phyloP scores from a whole-genome alignment of 2,888 invertebrate species.

The Lasioglossum pauxillum region DNA sequence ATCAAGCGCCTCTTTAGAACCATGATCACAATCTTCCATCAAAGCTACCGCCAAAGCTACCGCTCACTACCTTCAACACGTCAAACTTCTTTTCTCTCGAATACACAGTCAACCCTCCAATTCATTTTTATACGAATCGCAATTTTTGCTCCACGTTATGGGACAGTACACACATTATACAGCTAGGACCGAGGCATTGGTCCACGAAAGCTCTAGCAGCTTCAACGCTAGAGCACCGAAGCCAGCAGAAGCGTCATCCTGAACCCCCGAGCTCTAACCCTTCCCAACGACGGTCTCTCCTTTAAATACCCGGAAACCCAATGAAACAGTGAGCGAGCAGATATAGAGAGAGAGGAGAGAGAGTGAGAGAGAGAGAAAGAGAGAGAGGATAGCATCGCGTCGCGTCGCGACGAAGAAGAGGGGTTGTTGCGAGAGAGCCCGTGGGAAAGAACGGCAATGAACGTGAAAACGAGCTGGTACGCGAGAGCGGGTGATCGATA shows the following conservation, averaged over 20 bases:
- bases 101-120: too few species aligned
- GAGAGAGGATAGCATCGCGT: not conserved
- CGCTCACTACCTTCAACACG: not conserved
- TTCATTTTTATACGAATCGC: too few species aligned
- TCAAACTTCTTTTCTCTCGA: too few species aligned
- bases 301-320: constrained; percentile 15
- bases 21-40: not conserved
- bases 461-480: constrained; percentile 22
- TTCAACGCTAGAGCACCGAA: not conserved
- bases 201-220: too few species aligned
- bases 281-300: constrained; percentile 4
- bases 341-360: not conserved
- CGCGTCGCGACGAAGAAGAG: not conserved
- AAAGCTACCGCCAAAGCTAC: too few species aligned
- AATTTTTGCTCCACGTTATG: too few species aligned
- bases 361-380: not conserved
- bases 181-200: too few species aligned
- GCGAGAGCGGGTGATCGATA: constrained; percentile 59
- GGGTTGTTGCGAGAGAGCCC: constrained; percentile 5
- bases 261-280: not conserved
- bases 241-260: not conserved
- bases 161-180: too few species aligned
- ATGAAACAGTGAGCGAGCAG: not conserved
- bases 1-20: not conserved
- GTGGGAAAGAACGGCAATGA: constrained; percentile 35